phyloP scores from a whole-genome alignment of 2,888 invertebrate species.

The Leptinotarsa peninsularis region DNA sequence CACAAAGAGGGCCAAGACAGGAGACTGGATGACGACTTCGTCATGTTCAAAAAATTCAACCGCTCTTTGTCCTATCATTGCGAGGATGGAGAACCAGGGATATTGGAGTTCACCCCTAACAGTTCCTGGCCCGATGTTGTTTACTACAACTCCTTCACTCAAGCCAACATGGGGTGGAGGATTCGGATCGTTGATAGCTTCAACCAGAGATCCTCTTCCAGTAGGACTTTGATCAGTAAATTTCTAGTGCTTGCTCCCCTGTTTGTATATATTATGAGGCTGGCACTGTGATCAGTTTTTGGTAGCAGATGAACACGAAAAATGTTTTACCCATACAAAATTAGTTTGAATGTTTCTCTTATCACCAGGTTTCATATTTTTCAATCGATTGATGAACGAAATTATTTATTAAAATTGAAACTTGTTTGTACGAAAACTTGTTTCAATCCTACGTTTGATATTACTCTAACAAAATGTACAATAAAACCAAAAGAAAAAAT shows the following conservation, averaged over 20 bases:
- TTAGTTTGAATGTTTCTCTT: background rate
- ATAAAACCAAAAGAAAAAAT: no score
- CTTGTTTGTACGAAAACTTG: no score
- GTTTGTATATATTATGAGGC: constrained; percentile 42
- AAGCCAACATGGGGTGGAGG: constrained; percentile 95
- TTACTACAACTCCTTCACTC: constrained; percentile 94
- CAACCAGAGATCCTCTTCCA: constrained; percentile 56
- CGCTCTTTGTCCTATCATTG: constrained; percentile 80
- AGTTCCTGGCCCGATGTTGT: constrained; percentile 91
- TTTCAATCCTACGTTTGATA: no score
- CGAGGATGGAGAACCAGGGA: constrained; percentile 78
- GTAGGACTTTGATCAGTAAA: background rate
- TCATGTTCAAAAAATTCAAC: constrained; percentile 86
- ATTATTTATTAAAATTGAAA: no score
- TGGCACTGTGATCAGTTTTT: background rate
- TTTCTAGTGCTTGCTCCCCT: constrained; percentile 34
- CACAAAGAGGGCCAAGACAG: constrained; percentile 77
- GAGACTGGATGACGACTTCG: constrained; percentile 82
- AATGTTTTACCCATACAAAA: background rate
- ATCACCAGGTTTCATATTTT: no score
- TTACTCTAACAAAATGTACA: no score
- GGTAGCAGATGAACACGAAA: background rate
- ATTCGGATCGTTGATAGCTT: constrained; percentile 90
- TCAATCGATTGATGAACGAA: no score
- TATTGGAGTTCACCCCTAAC: constrained; percentile 86